Conservation (phyloP, 2,797 vertebrate genomes). For the Pangasius sanitwongsei region DNA sequence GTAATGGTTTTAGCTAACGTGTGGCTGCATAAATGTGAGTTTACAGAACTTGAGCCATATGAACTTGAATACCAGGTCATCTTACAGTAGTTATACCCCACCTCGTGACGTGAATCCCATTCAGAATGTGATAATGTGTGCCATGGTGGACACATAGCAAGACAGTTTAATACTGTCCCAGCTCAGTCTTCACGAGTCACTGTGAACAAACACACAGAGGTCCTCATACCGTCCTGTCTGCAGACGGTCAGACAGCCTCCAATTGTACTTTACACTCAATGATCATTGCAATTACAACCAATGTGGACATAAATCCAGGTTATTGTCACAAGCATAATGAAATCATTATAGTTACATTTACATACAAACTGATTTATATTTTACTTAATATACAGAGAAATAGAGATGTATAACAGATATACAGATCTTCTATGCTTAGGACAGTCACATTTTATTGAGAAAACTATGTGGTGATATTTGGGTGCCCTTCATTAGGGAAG, state of each 20-base stretch:
- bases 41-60: not conserved
- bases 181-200: slow-evolving; percentile 72
- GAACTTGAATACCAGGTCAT: not conserved
- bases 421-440: not conserved
- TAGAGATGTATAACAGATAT: not conserved
- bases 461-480: slow-evolving; percentile 13
- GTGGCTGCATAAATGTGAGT: not conserved
- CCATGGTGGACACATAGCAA: slow-evolving; percentile 60
- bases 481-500: not conserved
- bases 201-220: slow-evolving; percentile 74
- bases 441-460: slow-evolving; percentile 7
- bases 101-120: not conserved
- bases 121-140: slow-evolving; percentile 50
- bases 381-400: not conserved
- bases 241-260: slow-evolving; percentile 42
- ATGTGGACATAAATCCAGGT: not conserved
- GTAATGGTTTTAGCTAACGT: not conserved
- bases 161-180: slow-evolving; percentile 61
- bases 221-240: slow-evolving; percentile 55
- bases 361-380: not conserved
- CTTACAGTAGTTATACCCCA: not conserved
- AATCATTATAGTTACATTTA: not conserved
- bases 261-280: not conserved
- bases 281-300: not conserved
- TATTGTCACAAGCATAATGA: not conserved